These are phyloP conservation scores for Phortica variegata DNA, from an alignment of 1,140 invertebrate genomes.

Conservation along the genomic window DNA sequence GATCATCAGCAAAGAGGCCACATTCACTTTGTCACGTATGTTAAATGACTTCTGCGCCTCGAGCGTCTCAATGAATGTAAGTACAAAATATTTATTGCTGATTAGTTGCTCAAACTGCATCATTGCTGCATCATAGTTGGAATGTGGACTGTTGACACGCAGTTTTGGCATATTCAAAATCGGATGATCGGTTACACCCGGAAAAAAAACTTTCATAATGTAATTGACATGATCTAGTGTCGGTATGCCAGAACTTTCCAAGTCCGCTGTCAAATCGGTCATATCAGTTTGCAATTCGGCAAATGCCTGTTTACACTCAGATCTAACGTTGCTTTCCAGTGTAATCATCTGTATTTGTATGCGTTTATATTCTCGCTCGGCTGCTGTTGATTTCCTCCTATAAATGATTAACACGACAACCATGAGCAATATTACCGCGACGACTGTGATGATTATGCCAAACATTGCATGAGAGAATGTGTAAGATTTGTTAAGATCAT, in stretches of 20 bases:
- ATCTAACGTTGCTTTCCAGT: constrained; percentile 95
- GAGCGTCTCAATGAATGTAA: constrained; percentile 90
- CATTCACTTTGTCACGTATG: constrained; percentile 91
- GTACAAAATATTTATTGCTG: constrained; percentile 89
- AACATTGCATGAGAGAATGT: constrained; percentile 84
- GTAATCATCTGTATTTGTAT: constrained; percentile 99
- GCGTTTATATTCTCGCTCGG: constrained; percentile 92
- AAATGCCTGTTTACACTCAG: constrained; percentile 98
- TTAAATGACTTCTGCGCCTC: constrained; percentile 90
- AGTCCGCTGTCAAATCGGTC: constrained; percentile 94
- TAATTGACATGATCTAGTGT: constrained; percentile 94
- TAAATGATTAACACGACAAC: constrained; percentile 85
- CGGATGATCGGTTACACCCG: constrained; percentile 88
- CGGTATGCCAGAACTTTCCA: constrained; percentile 94
- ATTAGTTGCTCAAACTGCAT: constrained; percentile 91
- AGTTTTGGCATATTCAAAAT: constrained; percentile 83
- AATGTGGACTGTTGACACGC: constrained; percentile 67
- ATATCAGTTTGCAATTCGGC: constrained; percentile 99
- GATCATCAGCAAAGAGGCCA: constrained; percentile 89
- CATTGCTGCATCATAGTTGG: constrained; percentile 91
- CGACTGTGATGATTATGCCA: constrained; percentile 79
- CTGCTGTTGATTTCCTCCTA: constrained; percentile 88
- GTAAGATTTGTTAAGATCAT: constrained; percentile 82
- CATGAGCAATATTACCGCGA: constrained; percentile 81
- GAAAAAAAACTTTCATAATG: constrained; percentile 98